phyloP scores from a whole-genome alignment of 2,888 invertebrate genomes.

The Andrena haemorrhoa region DNA sequence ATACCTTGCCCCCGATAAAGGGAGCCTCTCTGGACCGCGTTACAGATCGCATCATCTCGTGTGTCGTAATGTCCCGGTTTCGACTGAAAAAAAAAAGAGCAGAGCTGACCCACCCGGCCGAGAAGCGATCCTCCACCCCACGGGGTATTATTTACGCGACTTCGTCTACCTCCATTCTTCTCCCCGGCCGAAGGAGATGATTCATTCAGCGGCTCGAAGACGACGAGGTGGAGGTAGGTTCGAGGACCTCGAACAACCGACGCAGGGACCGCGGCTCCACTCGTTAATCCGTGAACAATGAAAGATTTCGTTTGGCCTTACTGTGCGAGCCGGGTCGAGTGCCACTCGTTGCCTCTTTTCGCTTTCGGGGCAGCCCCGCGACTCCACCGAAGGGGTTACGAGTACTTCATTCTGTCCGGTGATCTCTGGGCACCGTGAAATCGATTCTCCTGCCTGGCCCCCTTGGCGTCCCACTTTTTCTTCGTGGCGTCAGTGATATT shows the following conservation, averaged over 20 bases:
- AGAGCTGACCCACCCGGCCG: constrained; percentile 26
- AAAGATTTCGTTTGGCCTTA: constrained; percentile 69
- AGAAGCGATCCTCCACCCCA: constrained; percentile 60
- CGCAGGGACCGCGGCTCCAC: constrained; percentile 59
- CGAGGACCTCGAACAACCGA: constrained; percentile 54
- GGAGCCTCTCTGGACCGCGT: constrained; percentile 13
- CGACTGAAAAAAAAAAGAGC: constrained; percentile 52
- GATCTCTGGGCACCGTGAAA: constrained; percentile 27
- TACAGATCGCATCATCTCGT: constrained; percentile 43
- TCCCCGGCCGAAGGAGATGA: constrained; percentile 57
- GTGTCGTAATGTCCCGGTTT: constrained; percentile 20
- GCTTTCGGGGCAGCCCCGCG: constrained; percentile 46
- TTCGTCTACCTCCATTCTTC: constrained; percentile 56
- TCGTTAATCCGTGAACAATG: constrained; percentile 80
- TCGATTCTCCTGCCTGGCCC: constrained; percentile 4
- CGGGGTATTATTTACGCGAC: constrained; percentile 68
- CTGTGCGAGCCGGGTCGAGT: constrained; percentile 67
- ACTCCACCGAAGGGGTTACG: constrained; percentile 42
- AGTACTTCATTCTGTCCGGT: constrained; percentile 12
- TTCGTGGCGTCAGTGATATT: background rate
- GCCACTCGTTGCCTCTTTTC: constrained; percentile 63
- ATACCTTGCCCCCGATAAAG: constrained; percentile 37
- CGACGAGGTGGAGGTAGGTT: constrained; percentile 44
- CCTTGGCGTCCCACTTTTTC: constrained; percentile 5
- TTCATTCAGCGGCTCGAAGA: constrained; percentile 65